Conservation (phyloP, 2,113 vertebrate genomes). For the Embiotoca jacksoni region DNA sequence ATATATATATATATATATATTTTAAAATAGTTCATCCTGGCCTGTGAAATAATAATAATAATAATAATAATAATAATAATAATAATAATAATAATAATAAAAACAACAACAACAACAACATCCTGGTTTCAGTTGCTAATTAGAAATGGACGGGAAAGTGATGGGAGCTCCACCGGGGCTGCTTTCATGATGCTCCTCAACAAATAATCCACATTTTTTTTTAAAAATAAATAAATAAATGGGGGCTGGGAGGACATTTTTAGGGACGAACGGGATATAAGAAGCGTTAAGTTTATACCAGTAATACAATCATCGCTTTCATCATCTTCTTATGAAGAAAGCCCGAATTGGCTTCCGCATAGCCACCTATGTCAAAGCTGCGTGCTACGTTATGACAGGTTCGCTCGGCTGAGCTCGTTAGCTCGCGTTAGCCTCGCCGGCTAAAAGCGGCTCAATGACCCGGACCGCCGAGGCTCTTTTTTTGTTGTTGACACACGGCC, state of each 20-base stretch:
- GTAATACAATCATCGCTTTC: background rate
- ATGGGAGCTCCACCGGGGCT: slow-evolving; percentile 27
- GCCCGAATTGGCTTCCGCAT: slow-evolving; percentile 65
- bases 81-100: background rate
- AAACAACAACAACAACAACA: too few relatives aligned
- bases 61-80: background rate
- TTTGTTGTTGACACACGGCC: slow-evolving; percentile 55
- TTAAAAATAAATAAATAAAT: too few relatives aligned
- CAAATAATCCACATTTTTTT: slow-evolving; percentile 47
- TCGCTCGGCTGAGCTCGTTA: slow-evolving; percentile 35
- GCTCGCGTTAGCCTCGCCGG: slow-evolving; percentile 61
- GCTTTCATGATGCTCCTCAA: slow-evolving; percentile 53
- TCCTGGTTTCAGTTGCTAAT: background rate
- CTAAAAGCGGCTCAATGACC: slow-evolving; percentile 47
- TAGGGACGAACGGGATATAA: background rate
- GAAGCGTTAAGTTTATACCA: background rate
- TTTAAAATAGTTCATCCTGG: background rate
- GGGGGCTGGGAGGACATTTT: background rate
- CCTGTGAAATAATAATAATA: background rate
- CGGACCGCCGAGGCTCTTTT: slow-evolving; percentile 35
- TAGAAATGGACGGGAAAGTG: slow-evolving; percentile 35
- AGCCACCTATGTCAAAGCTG: slow-evolving; percentile 58
- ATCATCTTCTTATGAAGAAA: background rate
- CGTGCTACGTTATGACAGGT: slow-evolving; percentile 71
- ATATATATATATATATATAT: too few relatives aligned